Evolutionary conservation across 2,888 invertebrate genomes (phyloP).

Genomic region (Ectemnius continuus): DNA sequence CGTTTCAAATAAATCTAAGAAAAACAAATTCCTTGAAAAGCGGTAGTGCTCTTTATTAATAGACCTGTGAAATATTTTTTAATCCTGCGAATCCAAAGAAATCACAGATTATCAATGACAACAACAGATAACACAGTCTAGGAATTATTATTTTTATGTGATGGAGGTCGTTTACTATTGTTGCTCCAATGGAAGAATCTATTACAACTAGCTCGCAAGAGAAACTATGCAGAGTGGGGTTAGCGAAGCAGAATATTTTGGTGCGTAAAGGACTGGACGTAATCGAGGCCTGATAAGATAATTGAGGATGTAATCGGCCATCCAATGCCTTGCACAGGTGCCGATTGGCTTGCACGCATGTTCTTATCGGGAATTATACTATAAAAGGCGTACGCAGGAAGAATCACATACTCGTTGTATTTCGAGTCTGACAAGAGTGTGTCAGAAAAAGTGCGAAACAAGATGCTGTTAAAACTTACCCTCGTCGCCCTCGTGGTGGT

Average conservation of each 20-base stretch:
- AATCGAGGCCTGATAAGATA: slow-evolving; percentile 39
- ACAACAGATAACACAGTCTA: too few species aligned
- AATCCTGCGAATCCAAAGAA: too few species aligned
- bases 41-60: too few species aligned
- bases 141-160: too few species aligned
- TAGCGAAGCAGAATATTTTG: not conserved
- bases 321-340: slow-evolving; percentile 4
- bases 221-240: not conserved
- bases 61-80: too few species aligned
- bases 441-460: not conserved
- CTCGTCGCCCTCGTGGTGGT: slow-evolving; percentile 16
- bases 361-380: slow-evolving; percentile 11
- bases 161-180: too few species aligned
- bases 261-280: slow-evolving; percentile 2
- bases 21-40: too few species aligned
- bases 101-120: too few species aligned
- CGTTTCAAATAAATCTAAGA: too few species aligned
- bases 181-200: too few species aligned
- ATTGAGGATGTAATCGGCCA: slow-evolving; percentile 18
- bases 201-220: too few species aligned
- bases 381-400: slow-evolving; percentile 26
- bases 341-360: not conserved
- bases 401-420: not conserved
- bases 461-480: slow-evolving; percentile 36
- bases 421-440: too few species aligned